These are phyloP conservation scores for Trachelus tabidus DNA, from an alignment of 2,888 invertebrate species.

Conservation along the genomic window DNA sequence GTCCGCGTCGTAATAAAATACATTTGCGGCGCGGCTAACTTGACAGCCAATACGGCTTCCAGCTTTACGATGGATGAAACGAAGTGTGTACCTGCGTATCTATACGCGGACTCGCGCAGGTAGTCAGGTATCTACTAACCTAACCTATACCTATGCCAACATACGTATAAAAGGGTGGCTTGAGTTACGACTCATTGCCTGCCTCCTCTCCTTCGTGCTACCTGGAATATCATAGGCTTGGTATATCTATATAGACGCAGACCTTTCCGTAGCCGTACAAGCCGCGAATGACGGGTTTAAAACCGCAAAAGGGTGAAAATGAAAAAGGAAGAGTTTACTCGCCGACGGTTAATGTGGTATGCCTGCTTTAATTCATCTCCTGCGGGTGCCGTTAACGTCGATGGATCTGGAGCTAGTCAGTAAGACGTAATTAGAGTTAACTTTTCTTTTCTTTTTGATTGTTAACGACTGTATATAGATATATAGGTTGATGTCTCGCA, in stretches of 20 bases:
- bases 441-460: background rate
- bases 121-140: background rate
- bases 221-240: background rate
- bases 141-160: background rate
- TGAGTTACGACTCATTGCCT: conserved; percentile 11
- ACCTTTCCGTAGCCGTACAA: background rate
- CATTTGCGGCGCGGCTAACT: conserved; percentile 32
- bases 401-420: background rate
- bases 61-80: conserved; percentile 32
- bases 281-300: background rate
- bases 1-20: conserved; percentile 35
- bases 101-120: conserved; percentile 1
- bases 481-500: background rate
- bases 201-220: background rate
- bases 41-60: conserved; percentile 35
- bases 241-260: background rate
- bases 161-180: background rate
- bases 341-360: background rate
- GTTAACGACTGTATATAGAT: background rate
- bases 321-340: background rate
- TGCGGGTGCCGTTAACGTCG: background rate
- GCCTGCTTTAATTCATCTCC: background rate
- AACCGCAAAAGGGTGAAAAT: background rate
- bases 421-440: background rate
- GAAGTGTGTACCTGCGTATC: conserved; percentile 12